Base-by-base conservation (phyloP, 2,113 vertebrate species). In the Gallinago jamesoni region DNA sequence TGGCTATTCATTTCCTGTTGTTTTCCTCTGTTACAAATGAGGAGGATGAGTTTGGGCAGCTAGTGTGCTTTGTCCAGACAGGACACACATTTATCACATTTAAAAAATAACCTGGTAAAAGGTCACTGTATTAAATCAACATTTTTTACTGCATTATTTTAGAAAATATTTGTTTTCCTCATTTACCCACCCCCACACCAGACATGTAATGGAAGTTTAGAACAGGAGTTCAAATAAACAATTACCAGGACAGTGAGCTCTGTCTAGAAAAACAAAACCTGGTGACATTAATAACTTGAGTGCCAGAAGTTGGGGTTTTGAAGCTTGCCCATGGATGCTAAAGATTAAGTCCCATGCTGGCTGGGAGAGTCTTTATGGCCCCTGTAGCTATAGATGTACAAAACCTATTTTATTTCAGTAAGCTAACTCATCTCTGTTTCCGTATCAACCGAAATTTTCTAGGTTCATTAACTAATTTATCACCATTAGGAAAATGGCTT, bases 1-100 rank as follows among this genome's bases (percentile, higher is more conserved):
- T 70, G 77, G 78, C 91, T 91, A 9, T 92, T 94, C 85, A 91
- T 97, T 96, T 98, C 94, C 96, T 95, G 89, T 83, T 94, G 70
- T 90, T 95, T 97, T 94, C 81, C 85, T 73, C 73, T 92, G 53
- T 91, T 94, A 83, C 73, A 84, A 86, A 96, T 93, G 87, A 91
- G 89, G 88, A 77, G 84, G 84, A 96, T 95, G 76, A 86, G 64
- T 91, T 95, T 87, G 85, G 52, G 86, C 93, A 92, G 89, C 76
- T 56, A 37, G 60, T 79, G 70, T 91, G 64, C 85, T 82, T 87
- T 92, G 88, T 83, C 93, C 88, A 93, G 75, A 50, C 90, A 96
- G 45, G 63, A 63, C 62, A 77, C 67, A n/a, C 78, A 96, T 97
- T 95, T 94, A 95, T 98, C 95, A 92, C 90, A 83, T 88, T 93